Percentiles rank a stretch among this genome's conserved stretches.
Evolutionary conservation across 2,113 vertebrate species (phyloP).

Genomic region (Oncorhynchus clarkii): DNA sequence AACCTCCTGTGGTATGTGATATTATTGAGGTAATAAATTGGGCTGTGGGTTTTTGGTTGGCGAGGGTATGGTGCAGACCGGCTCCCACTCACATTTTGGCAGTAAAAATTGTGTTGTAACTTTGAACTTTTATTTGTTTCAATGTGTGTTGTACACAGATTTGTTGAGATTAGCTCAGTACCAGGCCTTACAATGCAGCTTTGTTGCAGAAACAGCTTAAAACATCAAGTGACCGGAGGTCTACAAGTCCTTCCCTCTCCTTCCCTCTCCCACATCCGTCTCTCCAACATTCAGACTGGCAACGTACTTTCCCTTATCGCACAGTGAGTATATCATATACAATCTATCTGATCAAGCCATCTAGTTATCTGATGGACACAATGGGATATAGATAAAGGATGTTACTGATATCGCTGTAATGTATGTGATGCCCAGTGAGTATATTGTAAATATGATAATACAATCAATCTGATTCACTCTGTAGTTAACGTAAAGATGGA

Average conservation of each 20-base stretch:
- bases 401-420: too few species aligned
- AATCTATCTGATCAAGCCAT: neutral
- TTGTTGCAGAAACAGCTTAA: conserved; percentile 77
- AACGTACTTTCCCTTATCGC: neutral
- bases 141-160: conserved; percentile 50
- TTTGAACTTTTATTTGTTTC: conserved; percentile 33
- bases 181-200: conserved; percentile 71
- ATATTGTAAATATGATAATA: too few species aligned
- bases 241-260: conserved; percentile 39
- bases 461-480: too few species aligned
- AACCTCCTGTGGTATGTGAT: too few species aligned
- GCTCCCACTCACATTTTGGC: too few species aligned
- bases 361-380: neutral
- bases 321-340: conserved; percentile 38
- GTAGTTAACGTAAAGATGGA: too few species aligned
- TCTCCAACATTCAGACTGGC: conserved; percentile 37
- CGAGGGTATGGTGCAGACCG: too few species aligned
- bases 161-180: conserved; percentile 67
- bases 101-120: neutral
- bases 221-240: conserved; percentile 78
- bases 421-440: too few species aligned
- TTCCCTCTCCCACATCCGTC: conserved; percentile 40
- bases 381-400: neutral
- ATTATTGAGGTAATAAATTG: too few species aligned
- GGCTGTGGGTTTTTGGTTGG: too few species aligned